phyloP scores from a whole-genome alignment of 53 echinoderm and acorn worm species.

The Apostichopus leukothele region DNA sequence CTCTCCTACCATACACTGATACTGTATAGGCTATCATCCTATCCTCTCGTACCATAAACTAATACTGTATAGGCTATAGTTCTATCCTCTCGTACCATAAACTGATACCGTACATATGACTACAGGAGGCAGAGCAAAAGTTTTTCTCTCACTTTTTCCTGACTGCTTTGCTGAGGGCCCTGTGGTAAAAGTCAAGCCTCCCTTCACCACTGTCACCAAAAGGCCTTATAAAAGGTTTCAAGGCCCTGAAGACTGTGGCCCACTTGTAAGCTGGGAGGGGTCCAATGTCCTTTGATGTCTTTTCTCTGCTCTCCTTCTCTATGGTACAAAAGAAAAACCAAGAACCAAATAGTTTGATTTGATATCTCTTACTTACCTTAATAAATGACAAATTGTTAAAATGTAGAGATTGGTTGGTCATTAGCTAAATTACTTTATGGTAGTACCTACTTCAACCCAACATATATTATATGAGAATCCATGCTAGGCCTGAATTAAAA shows the following conservation, averaged over 20 bases:
- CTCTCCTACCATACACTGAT: too few relatives aligned
- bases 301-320: constrained; percentile 69
- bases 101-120: background rate
- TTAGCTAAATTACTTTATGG: too few relatives aligned
- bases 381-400: too few relatives aligned
- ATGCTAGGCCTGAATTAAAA: too few relatives aligned
- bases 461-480: too few relatives aligned
- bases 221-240: constrained; percentile 91
- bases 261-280: constrained; percentile 89
- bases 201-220: constrained; percentile 98
- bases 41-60: too few relatives aligned
- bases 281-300: constrained; percentile 69
- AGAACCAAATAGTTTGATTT: background rate
- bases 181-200: constrained; percentile 87
- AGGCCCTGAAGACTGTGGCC: constrained; percentile 84
- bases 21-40: too few relatives aligned
- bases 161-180: constrained; percentile 96
- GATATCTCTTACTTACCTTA: background rate
- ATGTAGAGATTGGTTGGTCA: too few relatives aligned
- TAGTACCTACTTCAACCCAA: too few relatives aligned
- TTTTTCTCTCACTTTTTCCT: constrained; percentile 75
- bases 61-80: too few relatives aligned
- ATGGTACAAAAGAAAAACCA: background rate
- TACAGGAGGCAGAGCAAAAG: background rate
- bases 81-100: too few relatives aligned